These are phyloP conservation scores for Plectropomus leopardus DNA, from an alignment of 2,113 vertebrate species.

Conservation along the genomic window DNA sequence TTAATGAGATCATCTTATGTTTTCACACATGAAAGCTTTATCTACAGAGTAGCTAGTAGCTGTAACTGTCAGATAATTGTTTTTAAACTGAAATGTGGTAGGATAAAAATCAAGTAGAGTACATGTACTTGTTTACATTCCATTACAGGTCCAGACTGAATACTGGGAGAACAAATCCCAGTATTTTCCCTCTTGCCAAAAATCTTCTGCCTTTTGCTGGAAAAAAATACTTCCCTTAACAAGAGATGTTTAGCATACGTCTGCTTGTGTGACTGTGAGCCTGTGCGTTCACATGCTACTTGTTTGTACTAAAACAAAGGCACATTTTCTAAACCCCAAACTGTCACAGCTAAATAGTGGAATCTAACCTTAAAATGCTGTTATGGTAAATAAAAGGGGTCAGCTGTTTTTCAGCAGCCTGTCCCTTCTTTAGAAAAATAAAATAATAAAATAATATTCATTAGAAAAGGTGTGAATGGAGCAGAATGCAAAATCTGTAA, in stretches of 20 bases:
- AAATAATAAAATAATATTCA: too few relatives aligned
- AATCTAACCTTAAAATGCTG: background rate
- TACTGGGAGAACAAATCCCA: too few relatives aligned
- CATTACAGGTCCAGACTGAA: too few relatives aligned
- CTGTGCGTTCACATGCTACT: background rate
- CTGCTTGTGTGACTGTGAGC: background rate
- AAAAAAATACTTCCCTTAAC: background rate
- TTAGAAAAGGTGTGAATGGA: too few relatives aligned
- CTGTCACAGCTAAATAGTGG: background rate
- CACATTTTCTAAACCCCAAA: background rate
- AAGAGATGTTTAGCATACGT: background rate
- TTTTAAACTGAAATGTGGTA: background rate
- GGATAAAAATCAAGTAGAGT: background rate
- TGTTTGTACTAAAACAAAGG: conserved; percentile 27
- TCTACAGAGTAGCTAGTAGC: background rate
- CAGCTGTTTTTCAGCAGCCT: background rate
- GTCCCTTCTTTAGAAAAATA: too few relatives aligned
- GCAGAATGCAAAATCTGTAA: too few relatives aligned
- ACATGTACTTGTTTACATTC: background rate
- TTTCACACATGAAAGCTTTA: background rate
- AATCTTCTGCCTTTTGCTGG: background rate
- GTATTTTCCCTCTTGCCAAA: background rate
- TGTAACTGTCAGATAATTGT: background rate
- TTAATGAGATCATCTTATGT: background rate
- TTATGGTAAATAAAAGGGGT: too few relatives aligned